Evolutionary conservation across 2,888 invertebrate species (phyloP).

Genomic region (Polyommatus iphigenia): DNA sequence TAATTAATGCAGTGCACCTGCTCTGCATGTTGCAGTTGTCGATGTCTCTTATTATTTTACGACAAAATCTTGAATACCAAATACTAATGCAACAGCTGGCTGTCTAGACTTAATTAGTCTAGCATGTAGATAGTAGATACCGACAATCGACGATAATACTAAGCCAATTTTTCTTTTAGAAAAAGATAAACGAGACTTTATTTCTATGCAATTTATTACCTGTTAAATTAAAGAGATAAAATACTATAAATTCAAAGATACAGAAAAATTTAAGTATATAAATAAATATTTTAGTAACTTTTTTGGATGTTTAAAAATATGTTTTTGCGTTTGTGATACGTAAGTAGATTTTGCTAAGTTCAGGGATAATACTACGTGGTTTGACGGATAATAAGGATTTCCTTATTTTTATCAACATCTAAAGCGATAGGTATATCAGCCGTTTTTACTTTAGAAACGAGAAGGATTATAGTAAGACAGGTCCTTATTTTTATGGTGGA

Average conservation of each 20-base stretch:
- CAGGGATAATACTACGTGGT: background rate
- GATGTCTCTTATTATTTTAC: background rate
- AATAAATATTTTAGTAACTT: background rate
- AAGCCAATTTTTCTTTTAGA: background rate
- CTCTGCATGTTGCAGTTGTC: background rate
- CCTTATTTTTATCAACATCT: background rate
- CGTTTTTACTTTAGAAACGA: too few species aligned
- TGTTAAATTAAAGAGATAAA: too few species aligned
- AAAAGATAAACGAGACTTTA: background rate
- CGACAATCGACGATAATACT: background rate
- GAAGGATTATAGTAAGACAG: background rate
- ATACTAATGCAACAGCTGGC: background rate
- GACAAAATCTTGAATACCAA: background rate
- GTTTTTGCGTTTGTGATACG: too few species aligned
- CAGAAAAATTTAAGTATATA: background rate
- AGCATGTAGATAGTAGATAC: background rate
- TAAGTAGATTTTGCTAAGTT: background rate
- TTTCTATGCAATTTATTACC: too few species aligned
- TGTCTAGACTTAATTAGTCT: background rate
- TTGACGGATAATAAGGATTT: background rate
- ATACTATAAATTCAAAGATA: background rate
- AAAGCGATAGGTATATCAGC: background rate
- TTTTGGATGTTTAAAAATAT: too few species aligned
- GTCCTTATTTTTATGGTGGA: background rate
- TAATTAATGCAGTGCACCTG: background rate